Base-by-base conservation (phyloP, 2,113 vertebrate genomes). In the Phainopepla nitens region DNA sequence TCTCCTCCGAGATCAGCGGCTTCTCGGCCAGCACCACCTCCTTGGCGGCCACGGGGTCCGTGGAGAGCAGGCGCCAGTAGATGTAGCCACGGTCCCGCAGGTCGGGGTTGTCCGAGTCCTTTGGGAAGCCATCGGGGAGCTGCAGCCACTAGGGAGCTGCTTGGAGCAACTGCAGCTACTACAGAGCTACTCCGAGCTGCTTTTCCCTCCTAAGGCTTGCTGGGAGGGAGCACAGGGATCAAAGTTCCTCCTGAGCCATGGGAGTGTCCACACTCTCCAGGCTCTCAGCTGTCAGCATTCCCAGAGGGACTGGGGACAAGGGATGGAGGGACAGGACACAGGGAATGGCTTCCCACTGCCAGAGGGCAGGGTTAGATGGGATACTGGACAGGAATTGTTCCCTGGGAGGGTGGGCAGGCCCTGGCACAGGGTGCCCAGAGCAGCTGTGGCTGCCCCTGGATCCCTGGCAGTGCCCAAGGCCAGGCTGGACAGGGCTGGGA, bases 11-110 rank as follows among this genome's bases (percentile, higher is more conserved):
- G 97, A 99, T 99, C 81, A 99, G 98, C 0, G 99, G 99, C 89
- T 99, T 99, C 98, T 99, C 99, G 0, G 99, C 99, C 97, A 99
- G 97, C 35, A 99, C 99, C 96, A 99, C 99, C 93, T 99, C 99
- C 96, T 99, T 99, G 73, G 99, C 99, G 0, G 99, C 99, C 94
- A 99, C 99, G 0, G 99, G 99, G 95, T 99, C 99, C 0, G 99
- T 99, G 94, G 99, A 99, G n/a, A 99, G 99, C 96, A 99, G 98
- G 61, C 99, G 99, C 99, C 99, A 99, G 97, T 99, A 99, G 98
- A 99, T 99, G 97, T 99, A 99, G 16, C 99, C 99, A 0, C 99
- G 98, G 73, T 99, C 99, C 82, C 99, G 98, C 94, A 99, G 98
- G 97, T 99, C 99, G 0, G 99, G 99, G 96, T 99, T 99, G 96